A percentile compares a stretch with the other conserved stretches of the same genome.
Conservation (phyloP, 92 coral and sea anemone species). For the Pocillopora grandis region DNA sequence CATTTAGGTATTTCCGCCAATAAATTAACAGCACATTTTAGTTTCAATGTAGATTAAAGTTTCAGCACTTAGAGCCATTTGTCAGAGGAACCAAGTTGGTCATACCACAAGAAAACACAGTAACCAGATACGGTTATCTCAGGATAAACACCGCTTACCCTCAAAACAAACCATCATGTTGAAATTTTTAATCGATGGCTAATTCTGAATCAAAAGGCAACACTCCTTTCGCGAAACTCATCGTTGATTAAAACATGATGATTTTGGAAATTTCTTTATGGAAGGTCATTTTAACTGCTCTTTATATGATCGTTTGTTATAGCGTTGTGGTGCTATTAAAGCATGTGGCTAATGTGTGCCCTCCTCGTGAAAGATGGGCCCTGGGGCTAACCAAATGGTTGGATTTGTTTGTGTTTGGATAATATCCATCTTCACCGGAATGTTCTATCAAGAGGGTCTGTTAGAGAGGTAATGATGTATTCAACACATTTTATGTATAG, state of each 20-base stretch:
- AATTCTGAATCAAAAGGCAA: conserved; percentile 6
- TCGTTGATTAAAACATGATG: background rate
- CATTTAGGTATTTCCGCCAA: conserved; percentile 56
- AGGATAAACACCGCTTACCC: conserved; percentile 32
- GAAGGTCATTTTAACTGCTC: background rate
- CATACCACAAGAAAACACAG: conserved; percentile 26
- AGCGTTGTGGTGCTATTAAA: conserved; percentile 16
- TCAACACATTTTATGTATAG: background rate
- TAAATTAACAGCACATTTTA: conserved; percentile 48
- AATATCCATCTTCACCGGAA: conserved; percentile 42
- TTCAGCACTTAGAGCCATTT: conserved; percentile 47
- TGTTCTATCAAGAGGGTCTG: conserved; percentile 33
- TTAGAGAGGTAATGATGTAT: conserved; percentile 7
- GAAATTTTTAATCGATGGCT: conserved; percentile 21
- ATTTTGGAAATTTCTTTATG: background rate
- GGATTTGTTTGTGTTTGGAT: conserved; percentile 19
- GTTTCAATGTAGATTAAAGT: conserved; percentile 55
- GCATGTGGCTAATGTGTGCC: conserved; percentile 32
- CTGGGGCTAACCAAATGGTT: conserved; percentile 34
- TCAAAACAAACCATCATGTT: background rate
- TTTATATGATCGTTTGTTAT: conserved; percentile 13
- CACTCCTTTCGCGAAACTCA: background rate
- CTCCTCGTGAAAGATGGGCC: conserved; percentile 37
- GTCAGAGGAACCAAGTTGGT: conserved; percentile 36
- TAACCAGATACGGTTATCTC: conserved; percentile 31